Evolutionary conservation across 2,113 vertebrate species (phyloP), one percentile per base, ranked within the genome.

Genomic region (Rutilus rutilus): DNA sequence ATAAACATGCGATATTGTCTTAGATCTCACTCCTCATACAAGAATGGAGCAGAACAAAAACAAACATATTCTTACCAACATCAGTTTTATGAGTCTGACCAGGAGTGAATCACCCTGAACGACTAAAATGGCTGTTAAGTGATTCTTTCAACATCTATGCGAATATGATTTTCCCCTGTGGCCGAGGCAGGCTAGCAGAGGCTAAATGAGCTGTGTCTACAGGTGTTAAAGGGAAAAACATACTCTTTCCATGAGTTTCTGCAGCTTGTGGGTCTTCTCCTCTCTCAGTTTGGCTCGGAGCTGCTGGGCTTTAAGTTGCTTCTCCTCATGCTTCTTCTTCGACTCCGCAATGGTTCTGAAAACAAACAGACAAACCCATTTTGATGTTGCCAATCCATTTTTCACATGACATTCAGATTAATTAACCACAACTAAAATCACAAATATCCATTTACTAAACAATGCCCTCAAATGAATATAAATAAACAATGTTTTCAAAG

Each of bases 311-410:
- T 99, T 99, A 93, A 98, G 97, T 94, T 99, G 98, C 87, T 99
- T 99, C 93, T 99, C 98, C 93, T 99, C 98, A 25, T 98, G 97
- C 91, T 99, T 99, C 96, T 98, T 99, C 93, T 99, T 99, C n/a
- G 98, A 99, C 93, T 99, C 98, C 21, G 98, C 98, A 86, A 99
- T 99, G 87, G 98, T 99, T 92, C 98, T 99, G 95, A 92, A 87
- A 91, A 93, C 27, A 67, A 93, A 91, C 12, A 90, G 62, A 45
- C 83, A 88, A 82, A 39, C n/a, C 10, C 64, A 14, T 57, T 57
- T 57, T 21, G 19, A 57, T 57, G 19, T 23, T 17, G 10, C 15
- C 65, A 69, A 69, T 33, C 5, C 30, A 36, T 33, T 17, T 17
- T 50, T 27, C 15, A 27, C 23, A 52, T 25, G 74, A 75, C 4